A percentile compares a stretch with the other conserved stretches of the same genome.
Evolutionary conservation across 2,797 vertebrate genomes (phyloP).

Genomic region (Ptychadena robeensis): DNA sequence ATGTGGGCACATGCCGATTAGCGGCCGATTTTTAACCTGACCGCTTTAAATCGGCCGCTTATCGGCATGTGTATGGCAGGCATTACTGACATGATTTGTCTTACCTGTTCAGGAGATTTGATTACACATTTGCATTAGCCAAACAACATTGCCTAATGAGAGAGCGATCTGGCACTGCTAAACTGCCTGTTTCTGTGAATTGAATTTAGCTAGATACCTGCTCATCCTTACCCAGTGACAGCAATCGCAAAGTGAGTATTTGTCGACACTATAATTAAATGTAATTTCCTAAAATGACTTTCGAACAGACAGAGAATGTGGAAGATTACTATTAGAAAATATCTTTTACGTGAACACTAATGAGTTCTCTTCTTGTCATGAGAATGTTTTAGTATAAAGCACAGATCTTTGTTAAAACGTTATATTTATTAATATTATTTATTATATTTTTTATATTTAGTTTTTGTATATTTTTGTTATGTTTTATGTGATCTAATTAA

Average conservation of each 20-base stretch:
- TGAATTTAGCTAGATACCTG: conserved; percentile 61
- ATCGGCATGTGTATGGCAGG: too few relatives aligned
- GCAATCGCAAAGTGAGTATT: conserved; percentile 66
- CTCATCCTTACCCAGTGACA: conserved; percentile 63
- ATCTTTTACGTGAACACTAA: conserved; percentile 13
- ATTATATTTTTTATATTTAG: too few relatives aligned
- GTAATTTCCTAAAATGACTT: conserved; percentile 63
- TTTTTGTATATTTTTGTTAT: too few relatives aligned
- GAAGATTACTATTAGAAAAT: conserved; percentile 51
- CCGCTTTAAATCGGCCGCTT: too few relatives aligned
- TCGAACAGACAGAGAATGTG: conserved; percentile 51
- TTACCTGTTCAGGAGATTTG: conserved; percentile 75
- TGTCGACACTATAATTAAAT: conserved; percentile 66
- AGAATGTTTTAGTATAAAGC: too few relatives aligned
- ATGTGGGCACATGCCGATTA: too few relatives aligned
- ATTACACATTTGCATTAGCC: conserved; percentile 77
- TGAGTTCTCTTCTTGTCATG: neutral
- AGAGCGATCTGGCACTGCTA: conserved; percentile 71
- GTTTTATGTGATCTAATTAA: too few relatives aligned
- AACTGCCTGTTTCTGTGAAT: conserved; percentile 68
- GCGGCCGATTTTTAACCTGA: too few relatives aligned
- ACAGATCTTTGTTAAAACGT: too few relatives aligned
- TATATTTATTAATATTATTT: too few relatives aligned
- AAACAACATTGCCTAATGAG: conserved; percentile 72
- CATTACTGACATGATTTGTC: conserved; percentile 71